These are phyloP conservation scores for Myotis yumanensis DNA, from an alignment of 2,113 vertebrate species.

Conservation along the genomic window DNA sequence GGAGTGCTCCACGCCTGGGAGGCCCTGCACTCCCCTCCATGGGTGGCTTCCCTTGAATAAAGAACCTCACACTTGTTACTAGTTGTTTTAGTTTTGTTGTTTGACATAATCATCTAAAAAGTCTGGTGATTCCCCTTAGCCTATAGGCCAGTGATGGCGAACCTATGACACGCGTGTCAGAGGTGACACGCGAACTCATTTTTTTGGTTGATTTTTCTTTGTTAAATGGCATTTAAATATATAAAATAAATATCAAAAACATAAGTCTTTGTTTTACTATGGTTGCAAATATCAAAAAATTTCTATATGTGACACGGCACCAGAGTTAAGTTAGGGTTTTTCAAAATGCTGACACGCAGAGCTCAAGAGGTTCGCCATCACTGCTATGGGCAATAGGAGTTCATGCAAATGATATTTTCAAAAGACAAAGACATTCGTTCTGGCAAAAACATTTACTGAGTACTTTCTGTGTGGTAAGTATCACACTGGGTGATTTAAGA, in stretches of 20 bases:
- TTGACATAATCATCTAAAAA: neutral
- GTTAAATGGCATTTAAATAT: no score
- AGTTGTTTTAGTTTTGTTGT: neutral
- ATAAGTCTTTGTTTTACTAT: no score
- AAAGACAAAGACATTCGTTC: neutral
- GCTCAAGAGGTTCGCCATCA: no score
- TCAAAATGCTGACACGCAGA: no score
- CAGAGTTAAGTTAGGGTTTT: no score
- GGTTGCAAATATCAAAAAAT: no score
- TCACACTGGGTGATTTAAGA: neutral
- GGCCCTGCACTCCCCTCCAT: neutral
- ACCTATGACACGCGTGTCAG: no score
- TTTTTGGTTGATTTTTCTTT: no score
- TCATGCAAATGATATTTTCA: neutral
- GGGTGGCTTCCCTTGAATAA: neutral
- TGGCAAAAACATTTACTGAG: slow-evolving; percentile 7
- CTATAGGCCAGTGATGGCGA: neutral
- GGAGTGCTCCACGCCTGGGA: neutral
- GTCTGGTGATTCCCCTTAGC: neutral
- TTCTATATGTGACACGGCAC: no score
- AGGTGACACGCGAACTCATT: no score
- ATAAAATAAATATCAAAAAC: no score
- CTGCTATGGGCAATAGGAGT: neutral
- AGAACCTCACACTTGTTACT: neutral
- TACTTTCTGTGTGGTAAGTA: neutral